Conservation (phyloP, 1,140 invertebrate species). For the Doryteuthis pealeii region DNA sequence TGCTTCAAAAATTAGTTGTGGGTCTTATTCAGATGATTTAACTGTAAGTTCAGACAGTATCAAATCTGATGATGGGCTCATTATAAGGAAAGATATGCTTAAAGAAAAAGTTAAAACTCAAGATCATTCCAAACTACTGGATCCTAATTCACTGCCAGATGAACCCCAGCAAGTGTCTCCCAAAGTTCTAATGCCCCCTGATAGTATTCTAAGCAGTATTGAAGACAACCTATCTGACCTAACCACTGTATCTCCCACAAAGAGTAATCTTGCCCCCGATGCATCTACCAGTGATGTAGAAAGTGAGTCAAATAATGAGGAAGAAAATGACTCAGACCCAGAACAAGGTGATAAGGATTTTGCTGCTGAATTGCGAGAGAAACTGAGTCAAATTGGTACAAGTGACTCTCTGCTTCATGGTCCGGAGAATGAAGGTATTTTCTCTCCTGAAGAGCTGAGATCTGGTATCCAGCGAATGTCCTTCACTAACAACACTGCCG, state of each 20-base stretch:
- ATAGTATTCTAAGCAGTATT: constrained; percentile 3
- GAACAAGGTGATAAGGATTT: background rate
- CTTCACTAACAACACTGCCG: background rate
- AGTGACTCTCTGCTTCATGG: background rate
- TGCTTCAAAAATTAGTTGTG: constrained; percentile 1
- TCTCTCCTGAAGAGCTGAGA: constrained; percentile 1
- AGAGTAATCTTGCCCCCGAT: background rate
- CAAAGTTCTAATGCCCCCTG: background rate
- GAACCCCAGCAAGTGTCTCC: background rate
- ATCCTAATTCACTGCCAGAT: background rate
- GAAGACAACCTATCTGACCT: background rate
- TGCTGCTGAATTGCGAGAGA: background rate
- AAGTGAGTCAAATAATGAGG: background rate
- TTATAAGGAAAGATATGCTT: background rate
- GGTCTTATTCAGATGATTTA: background rate
- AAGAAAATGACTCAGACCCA: background rate
- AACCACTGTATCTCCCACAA: background rate
- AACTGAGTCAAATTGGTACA: background rate
- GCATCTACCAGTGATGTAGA: background rate
- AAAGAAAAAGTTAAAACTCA: background rate
- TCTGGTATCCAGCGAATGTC: background rate
- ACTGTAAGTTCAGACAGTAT: constrained; percentile 2
- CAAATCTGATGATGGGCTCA: background rate
- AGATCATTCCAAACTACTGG: background rate
- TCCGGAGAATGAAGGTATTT: background rate